Evolutionary conservation across 2,113 vertebrate genomes (phyloP).

Genomic region (Tetraodon nigroviridis): DNA sequence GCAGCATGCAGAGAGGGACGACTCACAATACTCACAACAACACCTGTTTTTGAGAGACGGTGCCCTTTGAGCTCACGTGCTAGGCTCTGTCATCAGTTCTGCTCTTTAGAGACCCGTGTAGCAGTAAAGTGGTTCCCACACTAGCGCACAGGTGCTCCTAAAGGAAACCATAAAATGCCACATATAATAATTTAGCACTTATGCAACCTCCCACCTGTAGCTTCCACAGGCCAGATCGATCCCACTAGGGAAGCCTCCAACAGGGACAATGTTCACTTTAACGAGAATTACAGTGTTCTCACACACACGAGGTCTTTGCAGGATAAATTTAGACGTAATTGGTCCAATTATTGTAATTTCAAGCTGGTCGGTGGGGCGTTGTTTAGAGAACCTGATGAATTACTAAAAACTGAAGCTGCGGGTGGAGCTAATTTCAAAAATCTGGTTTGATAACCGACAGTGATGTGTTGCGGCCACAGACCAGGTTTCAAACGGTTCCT

Average conservation of each 20-base stretch:
- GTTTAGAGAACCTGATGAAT: too few species aligned
- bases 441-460: too few species aligned
- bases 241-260: not conserved
- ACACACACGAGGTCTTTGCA: too few species aligned
- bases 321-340: too few species aligned
- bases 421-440: too few species aligned
- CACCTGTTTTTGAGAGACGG: constrained; percentile 60
- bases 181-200: constrained; percentile 37
- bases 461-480: too few species aligned
- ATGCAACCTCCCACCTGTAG: constrained; percentile 5
- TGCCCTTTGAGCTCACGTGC: constrained; percentile 41
- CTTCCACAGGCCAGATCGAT: constrained; percentile 4
- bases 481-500: too few species aligned
- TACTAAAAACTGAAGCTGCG: too few species aligned
- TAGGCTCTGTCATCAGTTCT: constrained; percentile 50
- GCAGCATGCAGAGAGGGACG: constrained; percentile 3
- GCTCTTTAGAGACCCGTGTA: constrained; percentile 33
- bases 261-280: too few species aligned
- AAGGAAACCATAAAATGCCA: constrained; percentile 32
- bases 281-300: too few species aligned
- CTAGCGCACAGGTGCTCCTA: constrained; percentile 32
- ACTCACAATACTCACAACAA: constrained; percentile 29
- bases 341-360: too few species aligned
- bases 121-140: constrained; percentile 61
- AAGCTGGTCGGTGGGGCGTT: too few species aligned